These are phyloP conservation scores for Maniola jurtina DNA, from an alignment of 1,140 invertebrate species.

Conservation along the genomic window DNA sequence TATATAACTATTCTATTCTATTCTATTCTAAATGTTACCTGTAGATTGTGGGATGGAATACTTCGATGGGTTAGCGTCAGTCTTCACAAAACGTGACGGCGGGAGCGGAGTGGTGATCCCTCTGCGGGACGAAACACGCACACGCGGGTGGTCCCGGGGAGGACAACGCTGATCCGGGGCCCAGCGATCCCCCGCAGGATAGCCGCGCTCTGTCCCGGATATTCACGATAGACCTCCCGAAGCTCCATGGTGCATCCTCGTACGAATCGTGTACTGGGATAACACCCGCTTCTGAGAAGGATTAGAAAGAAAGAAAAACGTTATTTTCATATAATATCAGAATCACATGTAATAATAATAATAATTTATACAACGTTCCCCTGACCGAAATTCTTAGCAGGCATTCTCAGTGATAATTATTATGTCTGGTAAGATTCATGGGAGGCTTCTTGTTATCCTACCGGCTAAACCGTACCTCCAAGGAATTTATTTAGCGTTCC, in stretches of 20 bases:
- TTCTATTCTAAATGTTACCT: too few species aligned
- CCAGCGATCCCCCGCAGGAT: conserved; percentile 52
- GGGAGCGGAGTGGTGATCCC: conserved; percentile 66
- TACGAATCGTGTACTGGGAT: conserved; percentile 14
- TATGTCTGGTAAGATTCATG: too few species aligned
- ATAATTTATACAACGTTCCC: too few species aligned
- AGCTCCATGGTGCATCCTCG: conserved; percentile 5
- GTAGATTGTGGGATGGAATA: conserved; percentile 25
- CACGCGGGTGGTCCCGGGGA: conserved; percentile 61
- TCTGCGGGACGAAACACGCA: conserved; percentile 59
- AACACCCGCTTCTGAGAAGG: background rate
- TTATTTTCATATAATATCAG: too few species aligned
- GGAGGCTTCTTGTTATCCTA: too few species aligned
- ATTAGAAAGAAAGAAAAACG: too few species aligned
- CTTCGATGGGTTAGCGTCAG: conserved; percentile 58
- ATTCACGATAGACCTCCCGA: conserved; percentile 45
- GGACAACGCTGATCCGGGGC: conserved; percentile 52
- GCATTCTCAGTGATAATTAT: too few species aligned
- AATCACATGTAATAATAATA: too few species aligned
- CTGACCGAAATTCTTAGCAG: too few species aligned
- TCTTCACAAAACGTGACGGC: conserved; percentile 70
- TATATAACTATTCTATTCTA: too few species aligned
- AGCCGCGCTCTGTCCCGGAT: conserved; percentile 60
- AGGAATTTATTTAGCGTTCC: too few species aligned
- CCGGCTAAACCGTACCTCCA: too few species aligned